Conservation (phyloP, 2,888 invertebrate genomes). For the Drosophila kuntzei region DNA sequence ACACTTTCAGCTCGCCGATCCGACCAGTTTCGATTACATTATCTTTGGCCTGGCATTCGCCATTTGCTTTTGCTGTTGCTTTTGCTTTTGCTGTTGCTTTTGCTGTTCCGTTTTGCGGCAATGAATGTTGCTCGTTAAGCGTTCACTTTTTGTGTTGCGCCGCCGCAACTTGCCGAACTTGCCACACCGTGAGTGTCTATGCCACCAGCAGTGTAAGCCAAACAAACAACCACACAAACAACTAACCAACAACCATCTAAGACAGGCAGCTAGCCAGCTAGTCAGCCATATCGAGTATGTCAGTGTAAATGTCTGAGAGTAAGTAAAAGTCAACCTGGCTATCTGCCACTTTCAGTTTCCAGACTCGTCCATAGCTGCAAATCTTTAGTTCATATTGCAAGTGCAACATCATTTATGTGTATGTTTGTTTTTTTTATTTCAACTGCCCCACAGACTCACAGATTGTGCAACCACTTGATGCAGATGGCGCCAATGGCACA, state of each 20-base stretch:
- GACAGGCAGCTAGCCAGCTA: conserved; percentile 2
- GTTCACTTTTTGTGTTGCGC: conserved; percentile 72
- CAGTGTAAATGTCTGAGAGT: conserved; percentile 10
- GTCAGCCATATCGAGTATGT: conserved; percentile 16
- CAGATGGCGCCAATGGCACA: conserved; percentile 27
- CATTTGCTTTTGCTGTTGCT: conserved; percentile 58
- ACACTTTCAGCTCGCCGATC: conserved; percentile 68
- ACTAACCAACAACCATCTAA: background rate
- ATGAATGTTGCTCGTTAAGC: conserved; percentile 69
- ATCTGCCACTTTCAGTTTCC: conserved; percentile 66
- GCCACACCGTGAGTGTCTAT: conserved; percentile 78
- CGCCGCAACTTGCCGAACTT: conserved; percentile 63
- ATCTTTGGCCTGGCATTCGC: conserved; percentile 63
- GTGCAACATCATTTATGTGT: conserved; percentile 64
- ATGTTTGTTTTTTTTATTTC: background rate
- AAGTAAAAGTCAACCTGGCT: conserved; percentile 64
- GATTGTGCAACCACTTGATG: conserved; percentile 11
- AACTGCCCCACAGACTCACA: conserved; percentile 1
- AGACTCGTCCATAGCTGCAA: conserved; percentile 6
- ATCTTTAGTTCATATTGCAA: conserved; percentile 58
- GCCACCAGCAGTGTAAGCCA: conserved; percentile 30
- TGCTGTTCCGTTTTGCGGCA: conserved; percentile 79
- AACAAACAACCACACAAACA: background rate
- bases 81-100: conserved; percentile 45
- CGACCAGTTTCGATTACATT: conserved; percentile 80